Percentiles rank a stretch among this genome's conserved stretches.
Evolutionary conservation across 2,797 vertebrate genomes (phyloP).

Genomic region (Rhinella marina): DNA sequence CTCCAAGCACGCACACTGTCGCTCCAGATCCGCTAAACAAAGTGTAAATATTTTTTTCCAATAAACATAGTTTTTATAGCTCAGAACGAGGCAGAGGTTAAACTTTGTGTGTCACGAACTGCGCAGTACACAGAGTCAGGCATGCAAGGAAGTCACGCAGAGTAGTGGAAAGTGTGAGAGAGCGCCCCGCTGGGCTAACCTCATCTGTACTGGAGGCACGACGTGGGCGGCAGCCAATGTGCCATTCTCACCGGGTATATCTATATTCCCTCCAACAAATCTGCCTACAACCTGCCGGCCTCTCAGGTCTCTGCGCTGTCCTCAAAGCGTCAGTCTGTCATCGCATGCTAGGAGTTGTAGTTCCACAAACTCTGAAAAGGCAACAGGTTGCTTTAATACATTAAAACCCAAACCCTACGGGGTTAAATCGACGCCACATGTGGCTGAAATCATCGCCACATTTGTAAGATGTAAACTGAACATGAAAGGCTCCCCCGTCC

Average conservation of each 20-base stretch:
- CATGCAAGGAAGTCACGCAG: not conserved
- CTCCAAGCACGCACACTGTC: no score
- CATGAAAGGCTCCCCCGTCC: not conserved
- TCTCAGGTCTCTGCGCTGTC: not conserved
- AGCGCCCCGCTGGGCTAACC: not conserved
- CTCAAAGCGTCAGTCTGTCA: not conserved
- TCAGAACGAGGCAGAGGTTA: not conserved
- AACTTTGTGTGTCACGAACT: not conserved
- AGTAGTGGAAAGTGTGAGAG: not conserved
- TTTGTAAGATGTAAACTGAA: conserved; percentile 1
- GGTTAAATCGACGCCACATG: not conserved
- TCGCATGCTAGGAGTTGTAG: not conserved
- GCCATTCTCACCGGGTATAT: no score
- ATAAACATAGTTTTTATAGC: not conserved
- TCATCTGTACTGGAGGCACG: not conserved
- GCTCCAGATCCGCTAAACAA: no score
- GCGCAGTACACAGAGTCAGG: conserved; percentile 1
- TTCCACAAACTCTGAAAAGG: not conserved
- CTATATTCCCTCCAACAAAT: not conserved
- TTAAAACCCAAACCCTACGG: not conserved
- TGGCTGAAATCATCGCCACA: not conserved
- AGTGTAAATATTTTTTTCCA: not conserved
- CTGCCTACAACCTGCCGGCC: not conserved
- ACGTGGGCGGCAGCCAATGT: no score
- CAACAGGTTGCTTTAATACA: not conserved